A percentile compares a stretch with the other conserved stretches of the same genome.
These are phyloP conservation scores for Monodelphis domestica DNA, from an alignment of 2,797 vertebrate genomes.

Conservation along the genomic window DNA sequence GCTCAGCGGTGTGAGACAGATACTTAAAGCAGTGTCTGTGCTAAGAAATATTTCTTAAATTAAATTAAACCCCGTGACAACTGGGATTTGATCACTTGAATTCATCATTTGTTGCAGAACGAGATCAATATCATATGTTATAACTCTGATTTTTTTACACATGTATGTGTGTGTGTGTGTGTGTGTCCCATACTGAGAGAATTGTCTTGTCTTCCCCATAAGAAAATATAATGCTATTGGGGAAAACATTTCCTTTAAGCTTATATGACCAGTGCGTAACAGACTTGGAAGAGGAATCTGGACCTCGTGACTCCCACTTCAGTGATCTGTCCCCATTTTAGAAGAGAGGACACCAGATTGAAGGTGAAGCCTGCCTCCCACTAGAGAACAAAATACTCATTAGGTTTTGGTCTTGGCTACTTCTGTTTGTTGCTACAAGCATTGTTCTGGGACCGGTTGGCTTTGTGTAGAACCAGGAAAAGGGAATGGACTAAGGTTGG, in stretches of 20 bases:
- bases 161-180: background rate
- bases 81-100: background rate
- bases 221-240: background rate
- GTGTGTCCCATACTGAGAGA: background rate
- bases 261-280: background rate
- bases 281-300: background rate
- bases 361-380: background rate
- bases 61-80: background rate
- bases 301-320: background rate
- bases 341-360: background rate
- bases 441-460: background rate
- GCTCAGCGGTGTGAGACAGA: background rate
- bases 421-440: background rate
- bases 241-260: background rate
- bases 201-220: background rate
- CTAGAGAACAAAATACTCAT: background rate
- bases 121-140: background rate
- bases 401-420: background rate
- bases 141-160: background rate
- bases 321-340: background rate
- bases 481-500: background rate
- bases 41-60: background rate
- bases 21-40: background rate
- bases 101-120: background rate
- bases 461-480: background rate